Evolutionary conservation across 1,140 invertebrate genomes (phyloP).

Genomic region (Diploscapter pachys): DNA sequence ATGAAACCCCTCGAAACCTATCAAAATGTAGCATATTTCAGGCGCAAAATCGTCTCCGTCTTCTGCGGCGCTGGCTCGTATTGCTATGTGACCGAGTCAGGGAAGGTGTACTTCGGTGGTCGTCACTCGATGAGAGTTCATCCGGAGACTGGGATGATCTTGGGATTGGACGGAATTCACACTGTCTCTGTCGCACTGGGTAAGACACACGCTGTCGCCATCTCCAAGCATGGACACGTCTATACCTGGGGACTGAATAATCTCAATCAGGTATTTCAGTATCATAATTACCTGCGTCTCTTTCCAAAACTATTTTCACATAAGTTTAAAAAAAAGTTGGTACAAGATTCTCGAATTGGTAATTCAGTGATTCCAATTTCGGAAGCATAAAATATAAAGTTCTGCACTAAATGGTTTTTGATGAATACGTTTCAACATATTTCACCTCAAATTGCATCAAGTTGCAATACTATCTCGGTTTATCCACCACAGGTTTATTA

Average conservation of each 20-base stretch:
- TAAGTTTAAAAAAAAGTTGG: too few relatives aligned
- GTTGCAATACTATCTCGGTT: too few relatives aligned
- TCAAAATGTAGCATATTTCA: not conserved
- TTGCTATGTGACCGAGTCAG: constrained; percentile 48
- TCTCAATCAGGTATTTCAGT: constrained; percentile 72
- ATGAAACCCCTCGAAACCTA: too few relatives aligned
- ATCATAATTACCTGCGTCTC: too few relatives aligned
- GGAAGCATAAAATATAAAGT: too few relatives aligned
- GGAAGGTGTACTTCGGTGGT: constrained; percentile 47
- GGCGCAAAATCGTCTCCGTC: constrained; percentile 26
- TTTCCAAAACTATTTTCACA: too few relatives aligned
- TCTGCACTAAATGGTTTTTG: too few relatives aligned
- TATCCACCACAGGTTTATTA: too few relatives aligned
- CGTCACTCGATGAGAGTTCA: constrained; percentile 41
- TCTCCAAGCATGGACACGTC: constrained; percentile 82
- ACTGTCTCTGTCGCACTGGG: constrained; percentile 81
- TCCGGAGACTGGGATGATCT: constrained; percentile 55
- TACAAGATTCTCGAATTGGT: too few relatives aligned
- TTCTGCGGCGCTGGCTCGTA: constrained; percentile 37
- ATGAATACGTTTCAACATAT: too few relatives aligned
- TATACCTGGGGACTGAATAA: constrained; percentile 97
- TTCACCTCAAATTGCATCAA: too few relatives aligned
- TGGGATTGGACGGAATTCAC: constrained; percentile 73
- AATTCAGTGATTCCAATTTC: too few relatives aligned
- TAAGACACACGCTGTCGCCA: constrained; percentile 85